Evolutionary conservation across 1,140 invertebrate genomes (phyloP).

Genomic region (Hermatobates lingyangjiaoensis): DNA sequence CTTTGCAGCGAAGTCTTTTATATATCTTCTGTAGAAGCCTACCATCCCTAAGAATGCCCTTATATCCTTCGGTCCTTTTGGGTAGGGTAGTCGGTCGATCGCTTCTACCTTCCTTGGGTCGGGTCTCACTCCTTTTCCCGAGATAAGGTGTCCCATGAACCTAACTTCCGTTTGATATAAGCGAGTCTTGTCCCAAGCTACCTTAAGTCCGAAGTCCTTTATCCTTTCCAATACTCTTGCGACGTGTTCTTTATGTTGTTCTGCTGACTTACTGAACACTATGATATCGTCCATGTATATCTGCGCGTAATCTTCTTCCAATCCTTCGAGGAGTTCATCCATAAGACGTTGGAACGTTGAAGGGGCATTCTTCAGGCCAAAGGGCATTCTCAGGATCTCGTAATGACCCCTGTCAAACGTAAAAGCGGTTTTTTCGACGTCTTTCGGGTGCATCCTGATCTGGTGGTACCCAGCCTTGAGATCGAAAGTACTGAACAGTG

Average conservation of each 20-base stretch:
- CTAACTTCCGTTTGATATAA: conserved; percentile 4
- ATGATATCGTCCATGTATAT: conserved; percentile 21
- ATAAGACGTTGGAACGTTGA: conserved; percentile 19
- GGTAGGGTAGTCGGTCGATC: conserved; percentile 17
- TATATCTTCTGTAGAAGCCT: conserved; percentile 25
- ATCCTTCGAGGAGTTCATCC: conserved; percentile 15
- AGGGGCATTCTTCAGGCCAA: conserved; percentile 22
- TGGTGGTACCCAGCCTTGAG: conserved; percentile 20
- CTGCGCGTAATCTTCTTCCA: conserved; percentile 1
- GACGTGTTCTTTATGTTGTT: conserved; percentile 17
- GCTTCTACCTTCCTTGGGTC: conserved; percentile 7
- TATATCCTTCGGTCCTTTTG: conserved; percentile 22
- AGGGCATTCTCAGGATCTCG: conserved; percentile 21
- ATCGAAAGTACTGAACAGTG: conserved; percentile 19
- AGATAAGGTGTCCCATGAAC: conserved; percentile 9
- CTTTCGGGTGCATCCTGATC: conserved; percentile 5
- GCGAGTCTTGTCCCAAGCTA: conserved; percentile 21
- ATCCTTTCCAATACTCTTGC: conserved; percentile 15
- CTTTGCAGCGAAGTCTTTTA: conserved; percentile 24
- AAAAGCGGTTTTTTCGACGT: conserved; percentile 12
- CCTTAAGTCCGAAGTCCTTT: conserved; percentile 16
- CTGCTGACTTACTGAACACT: conserved; percentile 12
- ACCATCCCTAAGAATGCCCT: conserved; percentile 26
- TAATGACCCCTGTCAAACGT: conserved; percentile 18
- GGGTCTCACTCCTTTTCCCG: neutral